Evolutionary conservation across 2,113 vertebrate species (phyloP).

Genomic region (Oxyruncus cristatus): DNA sequence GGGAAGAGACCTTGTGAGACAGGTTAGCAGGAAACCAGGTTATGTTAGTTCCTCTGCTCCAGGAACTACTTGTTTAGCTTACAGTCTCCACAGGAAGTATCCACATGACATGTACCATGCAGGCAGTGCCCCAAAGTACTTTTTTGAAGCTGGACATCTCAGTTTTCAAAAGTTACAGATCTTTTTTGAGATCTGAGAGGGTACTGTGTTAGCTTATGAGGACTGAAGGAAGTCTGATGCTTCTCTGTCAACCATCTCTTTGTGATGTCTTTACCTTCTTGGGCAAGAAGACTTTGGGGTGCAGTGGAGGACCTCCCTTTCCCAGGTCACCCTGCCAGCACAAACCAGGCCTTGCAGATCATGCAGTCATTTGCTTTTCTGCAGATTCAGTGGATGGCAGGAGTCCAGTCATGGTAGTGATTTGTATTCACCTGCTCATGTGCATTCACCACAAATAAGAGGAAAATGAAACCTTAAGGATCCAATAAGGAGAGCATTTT

Average conservation of each 20-base stretch:
- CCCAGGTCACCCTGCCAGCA: neutral
- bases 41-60: neutral
- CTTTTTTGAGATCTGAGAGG: neutral
- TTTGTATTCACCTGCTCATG: neutral
- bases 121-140: neutral
- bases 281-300: neutral
- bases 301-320: neutral
- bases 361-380: neutral
- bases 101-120: neutral
- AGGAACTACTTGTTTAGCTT: slow-evolving; percentile 26
- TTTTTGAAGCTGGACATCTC: neutral
- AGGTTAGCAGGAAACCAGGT: slow-evolving; percentile 55
- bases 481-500: neutral
- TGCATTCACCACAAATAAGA: neutral
- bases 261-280: neutral
- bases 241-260: neutral
- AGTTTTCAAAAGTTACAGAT: neutral
- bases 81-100: neutral
- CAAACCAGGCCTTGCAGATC: neutral
- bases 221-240: neutral
- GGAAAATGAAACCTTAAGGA: neutral
- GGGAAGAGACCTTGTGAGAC: neutral
- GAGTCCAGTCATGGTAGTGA: neutral
- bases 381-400: neutral
- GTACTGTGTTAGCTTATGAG: neutral